Evolutionary conservation across 2,888 invertebrate genomes (phyloP).

Genomic region (Yponomeuta cagnagella): DNA sequence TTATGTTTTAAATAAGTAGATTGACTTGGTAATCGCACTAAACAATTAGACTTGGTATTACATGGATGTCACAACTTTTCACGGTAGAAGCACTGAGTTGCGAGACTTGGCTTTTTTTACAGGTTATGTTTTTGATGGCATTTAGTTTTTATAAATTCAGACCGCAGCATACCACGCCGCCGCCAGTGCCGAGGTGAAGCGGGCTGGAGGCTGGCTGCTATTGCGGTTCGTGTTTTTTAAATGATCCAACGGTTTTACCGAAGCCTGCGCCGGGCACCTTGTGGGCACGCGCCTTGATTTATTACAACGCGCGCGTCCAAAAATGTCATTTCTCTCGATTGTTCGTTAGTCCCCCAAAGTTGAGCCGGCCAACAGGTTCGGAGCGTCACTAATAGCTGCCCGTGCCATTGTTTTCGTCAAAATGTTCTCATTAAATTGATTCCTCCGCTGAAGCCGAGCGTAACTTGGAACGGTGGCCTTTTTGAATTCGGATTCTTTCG

Average conservation of each 20-base stretch:
- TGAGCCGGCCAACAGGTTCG: not conserved
- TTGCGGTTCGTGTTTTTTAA: conserved; percentile 42
- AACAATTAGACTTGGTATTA: too few relatives aligned
- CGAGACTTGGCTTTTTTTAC: too few relatives aligned
- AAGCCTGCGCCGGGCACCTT: conserved; percentile 24
- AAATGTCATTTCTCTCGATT: conserved; percentile 14
- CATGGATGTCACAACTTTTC: too few relatives aligned
- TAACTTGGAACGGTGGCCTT: not conserved
- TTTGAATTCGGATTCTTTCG: not conserved
- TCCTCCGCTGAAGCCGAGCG: not conserved
- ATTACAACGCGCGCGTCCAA: conserved; percentile 18
- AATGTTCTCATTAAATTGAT: conserved; percentile 2
- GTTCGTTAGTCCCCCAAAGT: not conserved
- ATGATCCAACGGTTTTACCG: conserved; percentile 33
- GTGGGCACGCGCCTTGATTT: conserved; percentile 32
- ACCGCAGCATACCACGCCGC: not conserved
- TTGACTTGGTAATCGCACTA: too few relatives aligned
- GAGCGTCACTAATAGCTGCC: not conserved
- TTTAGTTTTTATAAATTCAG: not conserved
- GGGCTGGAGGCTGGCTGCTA: not conserved
- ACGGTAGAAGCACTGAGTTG: too few relatives aligned
- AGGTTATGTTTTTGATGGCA: too few relatives aligned
- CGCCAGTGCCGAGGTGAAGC: conserved; percentile 26
- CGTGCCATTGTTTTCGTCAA: not conserved
- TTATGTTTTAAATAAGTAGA: too few relatives aligned